Evolutionary conservation across 2,113 vertebrate genomes (phyloP).

Genomic region (Apteryx mantelli): DNA sequence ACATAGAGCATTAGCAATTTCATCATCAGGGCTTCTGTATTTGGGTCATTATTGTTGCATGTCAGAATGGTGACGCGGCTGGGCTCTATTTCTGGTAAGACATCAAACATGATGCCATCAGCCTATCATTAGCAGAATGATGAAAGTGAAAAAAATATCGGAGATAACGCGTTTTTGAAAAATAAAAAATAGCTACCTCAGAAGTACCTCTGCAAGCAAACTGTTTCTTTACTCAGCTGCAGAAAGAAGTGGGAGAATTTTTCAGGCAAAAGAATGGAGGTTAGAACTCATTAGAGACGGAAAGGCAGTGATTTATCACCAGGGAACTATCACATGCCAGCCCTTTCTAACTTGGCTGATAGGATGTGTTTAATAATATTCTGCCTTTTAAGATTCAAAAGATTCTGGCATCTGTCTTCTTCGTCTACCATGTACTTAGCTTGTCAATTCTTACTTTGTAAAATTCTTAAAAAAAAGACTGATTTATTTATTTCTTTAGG

Average conservation of each 20-base stretch:
- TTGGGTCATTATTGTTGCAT: neutral
- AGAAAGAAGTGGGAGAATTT: neutral
- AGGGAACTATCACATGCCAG: neutral
- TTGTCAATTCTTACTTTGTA: neutral
- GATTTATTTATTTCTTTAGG: neutral
- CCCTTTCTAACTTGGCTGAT: neutral
- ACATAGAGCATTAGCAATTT: neutral
- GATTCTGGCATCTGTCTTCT: neutral
- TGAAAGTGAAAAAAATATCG: neutral
- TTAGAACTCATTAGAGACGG: neutral
- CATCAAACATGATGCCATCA: neutral
- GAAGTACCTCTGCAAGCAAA: neutral
- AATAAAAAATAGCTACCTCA: neutral
- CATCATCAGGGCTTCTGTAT: neutral
- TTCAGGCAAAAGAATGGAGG: neutral
- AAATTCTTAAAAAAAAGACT: neutral
- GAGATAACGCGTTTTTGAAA: neutral
- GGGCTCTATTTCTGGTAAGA: neutral
- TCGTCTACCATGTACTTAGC: neutral
- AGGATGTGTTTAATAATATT: neutral
- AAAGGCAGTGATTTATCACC: neutral
- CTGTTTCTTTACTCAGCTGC: neutral
- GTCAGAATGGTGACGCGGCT: neutral
- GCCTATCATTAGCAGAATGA: neutral
- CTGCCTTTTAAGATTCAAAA: neutral